Base-by-base conservation (phyloP, 2,888 invertebrate species). In the Eupithecia exiguata region DNA sequence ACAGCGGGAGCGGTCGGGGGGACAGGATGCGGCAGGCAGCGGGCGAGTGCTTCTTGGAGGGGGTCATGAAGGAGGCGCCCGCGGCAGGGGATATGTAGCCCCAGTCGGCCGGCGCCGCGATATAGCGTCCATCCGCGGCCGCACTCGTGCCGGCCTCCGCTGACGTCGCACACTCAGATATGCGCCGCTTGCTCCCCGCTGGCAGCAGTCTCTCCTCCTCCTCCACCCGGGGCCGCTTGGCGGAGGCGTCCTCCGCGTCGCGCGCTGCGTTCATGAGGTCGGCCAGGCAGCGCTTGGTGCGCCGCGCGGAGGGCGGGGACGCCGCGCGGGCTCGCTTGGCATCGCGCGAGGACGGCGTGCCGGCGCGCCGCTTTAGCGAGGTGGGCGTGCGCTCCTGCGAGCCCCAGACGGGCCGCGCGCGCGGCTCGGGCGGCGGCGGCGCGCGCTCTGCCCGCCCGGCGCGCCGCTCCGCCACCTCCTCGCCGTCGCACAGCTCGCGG, bases 311-410 rank as follows among this genome's bases (percentile, higher is more conserved):
- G 80, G n/a, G 80, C 80, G 0, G 74, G 81, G 0, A 14, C 2
- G 30, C 0, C 9, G 77, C 21, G 30, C 72, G 63, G 40, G 40
- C 7, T 0, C 88, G 84, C 72, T 88, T 88, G 61, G 81, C 76
- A 70, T 81, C 66, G 82, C 78, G 75, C 1, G 88, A 84, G 18
- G 25, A 81, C 77, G 3, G 90, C 85, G 38, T 5, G 21, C n/a
- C 21, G n/a, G 21, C 30, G 72, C 10, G 77, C 63, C 95, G 89
- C 78, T 94, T 95, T 1, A 94, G 77, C 0, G 95, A 94, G 70
- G 89, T 88, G 0, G 95, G 95, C 1, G 95, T 95, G 18, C 87
- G 89, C 68, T 95, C 95, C 7, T 92, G 80, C 0, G 86, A 79
- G 18, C 90, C 88, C 89, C 91, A 90, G 84, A 78, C 18, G 77